Conservation (phyloP, 2,113 vertebrate species). For the Microcebus ravelobensis region DNA sequence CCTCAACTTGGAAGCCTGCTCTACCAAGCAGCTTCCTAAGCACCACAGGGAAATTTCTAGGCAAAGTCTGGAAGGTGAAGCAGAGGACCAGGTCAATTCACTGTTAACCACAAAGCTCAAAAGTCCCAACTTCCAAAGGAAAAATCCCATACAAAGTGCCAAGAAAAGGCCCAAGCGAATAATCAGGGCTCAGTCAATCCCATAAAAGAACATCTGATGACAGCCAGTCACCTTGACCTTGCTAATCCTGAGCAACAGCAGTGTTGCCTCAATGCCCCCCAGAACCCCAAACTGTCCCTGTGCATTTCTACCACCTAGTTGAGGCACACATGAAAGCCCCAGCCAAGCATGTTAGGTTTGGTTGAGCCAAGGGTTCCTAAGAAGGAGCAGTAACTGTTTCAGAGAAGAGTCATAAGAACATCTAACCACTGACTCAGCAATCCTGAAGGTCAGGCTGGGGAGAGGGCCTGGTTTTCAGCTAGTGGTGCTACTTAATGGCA, state of each 20-base stretch:
- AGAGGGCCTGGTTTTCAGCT: background rate
- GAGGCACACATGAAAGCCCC: background rate
- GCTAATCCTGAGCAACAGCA: constrained; percentile 33
- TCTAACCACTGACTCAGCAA: constrained; percentile 59
- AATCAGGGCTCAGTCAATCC: constrained; percentile 22
- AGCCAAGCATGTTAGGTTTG: constrained; percentile 7
- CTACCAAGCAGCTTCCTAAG: background rate
- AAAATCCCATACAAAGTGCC: background rate
- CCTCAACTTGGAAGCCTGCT: background rate
- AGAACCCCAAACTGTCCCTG: background rate
- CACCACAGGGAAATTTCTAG: background rate
- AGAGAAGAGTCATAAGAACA: constrained; percentile 35
- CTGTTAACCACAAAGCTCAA: background rate
- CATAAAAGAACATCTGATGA: constrained; percentile 6
- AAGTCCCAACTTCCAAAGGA: constrained; percentile 34
- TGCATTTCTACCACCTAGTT: background rate
- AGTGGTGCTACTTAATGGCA: background rate
- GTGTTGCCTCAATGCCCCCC: background rate
- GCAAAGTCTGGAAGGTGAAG: background rate
- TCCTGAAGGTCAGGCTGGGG: constrained; percentile 17
- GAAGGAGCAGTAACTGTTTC: background rate
- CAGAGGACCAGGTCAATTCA: background rate
- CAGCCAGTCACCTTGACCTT: constrained; percentile 43
- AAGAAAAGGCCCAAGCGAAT: background rate
- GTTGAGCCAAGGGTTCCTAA: background rate